Evolutionary conservation across 2,888 invertebrate species (phyloP).

Genomic region (Nowickia ferox): DNA sequence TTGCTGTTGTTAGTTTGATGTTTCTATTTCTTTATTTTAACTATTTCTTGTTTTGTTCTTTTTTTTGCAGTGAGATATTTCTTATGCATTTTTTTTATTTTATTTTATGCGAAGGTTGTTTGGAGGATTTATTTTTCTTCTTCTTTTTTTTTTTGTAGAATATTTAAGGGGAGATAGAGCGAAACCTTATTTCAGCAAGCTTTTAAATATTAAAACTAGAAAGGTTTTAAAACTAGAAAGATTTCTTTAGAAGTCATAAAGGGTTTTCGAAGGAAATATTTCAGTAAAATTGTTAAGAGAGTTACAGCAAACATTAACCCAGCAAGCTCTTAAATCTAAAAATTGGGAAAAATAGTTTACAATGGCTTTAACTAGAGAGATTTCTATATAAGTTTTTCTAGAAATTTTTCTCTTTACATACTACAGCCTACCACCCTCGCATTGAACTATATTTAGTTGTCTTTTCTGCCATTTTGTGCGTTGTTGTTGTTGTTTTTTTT

Average conservation of each 20-base stretch:
- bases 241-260: no score
- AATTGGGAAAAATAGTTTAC: no score
- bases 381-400: neutral
- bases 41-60: neutral
- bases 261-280: no score
- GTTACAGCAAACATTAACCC: no score
- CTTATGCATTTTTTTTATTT: constrained; percentile 19
- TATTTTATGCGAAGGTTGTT: neutral
- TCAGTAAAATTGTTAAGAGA: no score
- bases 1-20: constrained; percentile 67
- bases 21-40: constrained; percentile 52
- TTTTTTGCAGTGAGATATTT: constrained; percentile 26
- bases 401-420: neutral
- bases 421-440: neutral
- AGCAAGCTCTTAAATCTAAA: no score
- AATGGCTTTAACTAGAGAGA: no score
- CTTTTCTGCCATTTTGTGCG: constrained; percentile 25
- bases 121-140: no score
- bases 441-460: neutral
- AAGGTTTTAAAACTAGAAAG: no score
- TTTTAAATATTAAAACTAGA: no score
- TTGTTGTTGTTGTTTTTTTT: constrained; percentile 32
- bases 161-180: no score
- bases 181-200: no score
- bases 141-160: neutral